phyloP scores from a whole-genome alignment of 2,797 vertebrate genomes.

The Takifugu ocellatus region DNA sequence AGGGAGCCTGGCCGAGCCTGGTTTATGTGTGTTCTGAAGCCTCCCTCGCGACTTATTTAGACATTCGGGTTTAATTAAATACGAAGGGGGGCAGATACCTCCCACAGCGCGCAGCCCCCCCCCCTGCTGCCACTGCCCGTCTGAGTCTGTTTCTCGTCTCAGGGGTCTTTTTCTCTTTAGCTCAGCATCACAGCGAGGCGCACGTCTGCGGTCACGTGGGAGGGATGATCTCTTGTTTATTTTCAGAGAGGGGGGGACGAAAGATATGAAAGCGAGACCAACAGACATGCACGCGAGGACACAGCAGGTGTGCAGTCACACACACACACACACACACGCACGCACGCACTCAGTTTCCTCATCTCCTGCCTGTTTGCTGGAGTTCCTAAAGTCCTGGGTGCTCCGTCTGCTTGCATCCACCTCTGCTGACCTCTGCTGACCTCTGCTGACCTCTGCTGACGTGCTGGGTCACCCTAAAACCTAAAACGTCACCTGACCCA shows the following conservation, averaged over 20 bases:
- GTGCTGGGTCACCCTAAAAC: conserved; percentile 2
- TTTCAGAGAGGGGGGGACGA: conserved; percentile 28
- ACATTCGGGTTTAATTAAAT: conserved; percentile 11
- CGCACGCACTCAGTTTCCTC: conserved; percentile 7
- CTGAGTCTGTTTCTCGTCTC: conserved; percentile 6
- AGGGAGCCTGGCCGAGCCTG: neutral
- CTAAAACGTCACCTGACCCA: conserved; percentile 23
- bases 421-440: conserved; percentile 39
- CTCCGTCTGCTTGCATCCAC: neutral
- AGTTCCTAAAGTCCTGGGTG: neutral
- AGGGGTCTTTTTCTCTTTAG: conserved; percentile 11
- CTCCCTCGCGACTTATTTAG: no score
- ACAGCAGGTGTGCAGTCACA: conserved; percentile 21
- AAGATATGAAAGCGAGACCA: conserved; percentile 23
- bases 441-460: conserved; percentile 27
- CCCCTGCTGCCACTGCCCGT: neutral
- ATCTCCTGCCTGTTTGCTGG: conserved; percentile 18
- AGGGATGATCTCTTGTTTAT: conserved; percentile 30
- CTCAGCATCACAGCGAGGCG: conserved; percentile 9
- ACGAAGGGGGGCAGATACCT: neutral
- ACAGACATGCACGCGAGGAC: conserved; percentile 3
- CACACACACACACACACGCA: conserved; percentile 6
- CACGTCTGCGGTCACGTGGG: neutral
- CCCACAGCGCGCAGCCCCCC: neutral
- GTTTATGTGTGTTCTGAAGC: neutral